Base-by-base conservation (phyloP, 2,113 vertebrate species). In the Actenoides hombroni region DNA sequence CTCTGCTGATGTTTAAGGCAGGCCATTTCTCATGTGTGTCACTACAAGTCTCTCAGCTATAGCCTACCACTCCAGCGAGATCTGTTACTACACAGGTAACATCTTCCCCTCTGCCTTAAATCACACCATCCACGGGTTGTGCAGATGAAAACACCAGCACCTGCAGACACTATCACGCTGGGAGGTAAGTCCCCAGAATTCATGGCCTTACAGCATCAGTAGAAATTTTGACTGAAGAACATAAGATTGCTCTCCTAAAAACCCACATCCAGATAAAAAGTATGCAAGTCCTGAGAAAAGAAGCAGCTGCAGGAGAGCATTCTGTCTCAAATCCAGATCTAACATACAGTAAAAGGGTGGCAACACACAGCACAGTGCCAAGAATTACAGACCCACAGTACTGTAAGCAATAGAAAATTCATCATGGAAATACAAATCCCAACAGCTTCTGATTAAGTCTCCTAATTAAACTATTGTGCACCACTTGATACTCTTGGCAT, bases 211-310 rank as follows among this genome's bases (percentile, higher is more conserved):
- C 8, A 29, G 19, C 19, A 63, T 10, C 57, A 83, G 31, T 0
- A 46, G 39, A 42, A 56, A 14, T 46, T 64, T 83, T 40, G 15
- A 51, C 9, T 44, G 25, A 65, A 39, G 15, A 2, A 5, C 1
- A 0, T 40, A 44, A n/a, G 37, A 61, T 29, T 7, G 9, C 21
- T 60, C 23, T 56, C 49, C 80, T 82, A 33, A 83, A 88, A 88
- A 26, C 44, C 14, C 23, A 42, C 11, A 64, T 42, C 24, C 59
- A 85, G 48, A 49, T 5, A 46, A 2, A 48, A 70, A 63, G 8
- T 33, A 49, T 0, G 0, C 2, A 53, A 54, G 25, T 10, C 23
- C 28, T 33, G 9, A 31, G 51, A 86, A 61, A 61, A 68, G 3
- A 26, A 0, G 2, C 40, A 65, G 56, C 39, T 57, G 54, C 13